Percentiles rank a stretch among this genome's conserved stretches.
Conservation (phyloP, 1,140 invertebrate genomes). For the Drosophila sproati region DNA sequence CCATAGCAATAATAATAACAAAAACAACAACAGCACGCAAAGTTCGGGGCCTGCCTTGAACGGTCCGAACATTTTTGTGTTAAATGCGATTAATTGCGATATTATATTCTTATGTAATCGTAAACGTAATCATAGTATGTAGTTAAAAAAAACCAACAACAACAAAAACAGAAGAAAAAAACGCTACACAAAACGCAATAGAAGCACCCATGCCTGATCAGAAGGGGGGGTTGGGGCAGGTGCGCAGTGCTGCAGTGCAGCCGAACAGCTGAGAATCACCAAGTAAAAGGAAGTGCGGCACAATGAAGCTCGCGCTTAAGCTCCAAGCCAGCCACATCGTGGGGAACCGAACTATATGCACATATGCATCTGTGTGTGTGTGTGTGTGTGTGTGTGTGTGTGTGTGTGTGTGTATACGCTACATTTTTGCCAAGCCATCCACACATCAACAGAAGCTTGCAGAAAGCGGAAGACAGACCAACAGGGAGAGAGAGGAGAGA, state of each 20-base stretch:
- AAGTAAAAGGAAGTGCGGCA: slow-evolving; percentile 43
- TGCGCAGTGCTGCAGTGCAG: no score
- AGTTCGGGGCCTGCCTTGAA: slow-evolving; percentile 61
- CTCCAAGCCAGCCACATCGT: background rate
- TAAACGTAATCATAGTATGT: slow-evolving; percentile 77
- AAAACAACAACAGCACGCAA: slow-evolving; percentile 60
- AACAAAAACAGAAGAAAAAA: background rate
- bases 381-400: background rate
- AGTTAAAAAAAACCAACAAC: slow-evolving; percentile 53
- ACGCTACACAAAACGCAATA: slow-evolving; percentile 71
- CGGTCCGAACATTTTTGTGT: slow-evolving; percentile 77
- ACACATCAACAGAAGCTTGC: background rate
- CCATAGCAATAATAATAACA: slow-evolving; percentile 13
- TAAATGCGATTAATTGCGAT: slow-evolving; percentile 82
- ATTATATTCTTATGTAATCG: slow-evolving; percentile 83
- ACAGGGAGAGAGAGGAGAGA: background rate
- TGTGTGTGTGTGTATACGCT: background rate
- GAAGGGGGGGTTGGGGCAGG: background rate
- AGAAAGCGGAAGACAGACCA: background rate
- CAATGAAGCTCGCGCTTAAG: slow-evolving; percentile 25
- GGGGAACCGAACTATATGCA: background rate
- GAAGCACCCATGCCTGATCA: slow-evolving; percentile 34
- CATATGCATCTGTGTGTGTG: background rate
- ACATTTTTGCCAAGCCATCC: background rate
- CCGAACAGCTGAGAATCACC: slow-evolving; percentile 1